These are phyloP conservation scores for Hirtodrosophila trivittata DNA, from an alignment of 2,888 invertebrate genomes.

Conservation along the genomic window DNA sequence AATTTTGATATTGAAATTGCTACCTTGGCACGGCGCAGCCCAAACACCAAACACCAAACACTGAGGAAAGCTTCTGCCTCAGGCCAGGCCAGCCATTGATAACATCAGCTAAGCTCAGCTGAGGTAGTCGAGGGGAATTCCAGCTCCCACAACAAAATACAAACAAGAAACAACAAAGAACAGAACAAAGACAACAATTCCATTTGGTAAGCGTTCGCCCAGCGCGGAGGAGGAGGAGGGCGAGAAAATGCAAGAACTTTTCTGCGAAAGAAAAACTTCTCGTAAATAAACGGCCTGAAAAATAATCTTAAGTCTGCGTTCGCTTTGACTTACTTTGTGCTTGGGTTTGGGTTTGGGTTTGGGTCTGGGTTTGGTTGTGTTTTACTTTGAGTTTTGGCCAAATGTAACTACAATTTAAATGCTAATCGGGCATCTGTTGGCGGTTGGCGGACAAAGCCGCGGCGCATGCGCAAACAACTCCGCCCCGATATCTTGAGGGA, in stretches of 20 bases:
- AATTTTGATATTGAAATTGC: constrained; percentile 78
- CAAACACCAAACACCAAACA: constrained; percentile 26
- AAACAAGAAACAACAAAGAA: constrained; percentile 44
- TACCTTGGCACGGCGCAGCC: constrained; percentile 53
- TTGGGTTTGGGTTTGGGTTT: constrained; percentile 17
- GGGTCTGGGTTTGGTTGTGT: constrained; percentile 32
- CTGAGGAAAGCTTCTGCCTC: constrained; percentile 69
- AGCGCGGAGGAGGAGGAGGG: constrained; percentile 48
- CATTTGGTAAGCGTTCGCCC: constrained; percentile 72
- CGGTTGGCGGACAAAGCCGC: constrained; percentile 58
- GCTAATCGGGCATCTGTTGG: constrained; percentile 76
- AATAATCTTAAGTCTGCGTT: constrained; percentile 63
- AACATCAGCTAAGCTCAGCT: constrained; percentile 54
- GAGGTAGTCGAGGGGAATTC: constrained; percentile 38
- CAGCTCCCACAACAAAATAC: constrained; percentile 50
- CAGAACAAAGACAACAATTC: constrained; percentile 76
- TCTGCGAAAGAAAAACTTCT: constrained; percentile 35
- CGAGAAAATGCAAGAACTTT: constrained; percentile 45
- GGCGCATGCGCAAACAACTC: constrained; percentile 67
- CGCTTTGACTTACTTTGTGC: constrained; percentile 40
- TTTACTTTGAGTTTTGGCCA: constrained; percentile 58
- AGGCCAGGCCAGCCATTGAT: constrained; percentile 61
- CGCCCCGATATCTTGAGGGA: constrained; percentile 48
- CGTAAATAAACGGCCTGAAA: constrained; percentile 59
- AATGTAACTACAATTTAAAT: constrained; percentile 79